Evolutionary conservation across 2,888 invertebrate genomes (phyloP).

Genomic region (Tipula lateralis): DNA sequence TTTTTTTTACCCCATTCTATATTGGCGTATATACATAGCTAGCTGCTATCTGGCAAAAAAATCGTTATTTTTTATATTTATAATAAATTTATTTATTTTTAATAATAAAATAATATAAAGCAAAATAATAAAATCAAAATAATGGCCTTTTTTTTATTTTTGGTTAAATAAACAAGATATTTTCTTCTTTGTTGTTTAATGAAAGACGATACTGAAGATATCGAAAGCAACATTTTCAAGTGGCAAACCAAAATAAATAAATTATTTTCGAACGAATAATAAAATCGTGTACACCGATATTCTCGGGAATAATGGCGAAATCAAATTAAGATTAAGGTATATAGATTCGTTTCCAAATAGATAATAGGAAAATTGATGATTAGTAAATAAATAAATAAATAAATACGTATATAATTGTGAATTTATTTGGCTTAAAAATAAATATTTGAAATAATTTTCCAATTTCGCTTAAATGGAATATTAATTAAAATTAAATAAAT

Average conservation of each 20-base stretch:
- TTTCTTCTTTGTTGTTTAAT: not conserved
- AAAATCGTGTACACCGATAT: not conserved
- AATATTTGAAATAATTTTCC: not conserved
- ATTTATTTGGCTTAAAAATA: not conserved
- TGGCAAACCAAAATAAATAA: not conserved
- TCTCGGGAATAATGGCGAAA: not conserved
- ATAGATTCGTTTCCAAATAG: not conserved
- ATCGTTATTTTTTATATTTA: not conserved
- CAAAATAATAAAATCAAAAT: constrained; percentile 20
- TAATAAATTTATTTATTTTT: constrained; percentile 9
- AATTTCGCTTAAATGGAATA: not conserved
- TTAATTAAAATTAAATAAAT: constrained; percentile 7
- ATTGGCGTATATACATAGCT: no score
- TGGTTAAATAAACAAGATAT: not conserved
- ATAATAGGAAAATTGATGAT: constrained; percentile 11
- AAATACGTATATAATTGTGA: not conserved
- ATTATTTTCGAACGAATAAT: not conserved
- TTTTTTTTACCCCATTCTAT: not conserved
- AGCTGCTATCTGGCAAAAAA: no score
- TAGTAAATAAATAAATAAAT: no score
- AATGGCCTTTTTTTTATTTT: not conserved
- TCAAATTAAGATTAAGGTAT: constrained; percentile 4
- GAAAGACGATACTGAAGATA: not conserved
- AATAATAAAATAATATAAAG: not conserved
- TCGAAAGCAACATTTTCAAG: not conserved